Evolutionary conservation across 2,113 vertebrate species (phyloP).

Genomic region (Lathamus discolor): DNA sequence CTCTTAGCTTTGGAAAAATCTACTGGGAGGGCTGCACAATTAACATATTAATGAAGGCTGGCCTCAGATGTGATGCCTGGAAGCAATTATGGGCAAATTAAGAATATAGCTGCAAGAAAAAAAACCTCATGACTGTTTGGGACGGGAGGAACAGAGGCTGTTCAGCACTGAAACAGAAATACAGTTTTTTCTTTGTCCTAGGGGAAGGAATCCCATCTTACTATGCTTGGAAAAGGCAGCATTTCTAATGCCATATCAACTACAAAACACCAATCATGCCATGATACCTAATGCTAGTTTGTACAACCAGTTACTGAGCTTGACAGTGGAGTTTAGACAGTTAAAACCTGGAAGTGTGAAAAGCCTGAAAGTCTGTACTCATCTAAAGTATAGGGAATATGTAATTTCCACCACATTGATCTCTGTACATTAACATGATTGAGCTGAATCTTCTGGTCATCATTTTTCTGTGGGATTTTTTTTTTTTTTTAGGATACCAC

Average conservation of each 20-base stretch:
- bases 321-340: fast-evolving
- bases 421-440: not conserved
- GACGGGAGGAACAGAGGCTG: not conserved
- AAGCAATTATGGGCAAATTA: slow-evolving; percentile 58
- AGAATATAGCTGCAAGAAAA: slow-evolving; percentile 51
- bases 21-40: slow-evolving; percentile 54
- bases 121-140: not conserved
- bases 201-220: not conserved
- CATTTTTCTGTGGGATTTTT: not conserved
- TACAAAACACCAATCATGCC: not conserved
- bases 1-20: slow-evolving; percentile 24
- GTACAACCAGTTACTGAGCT: not conserved
- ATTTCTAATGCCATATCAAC: not conserved
- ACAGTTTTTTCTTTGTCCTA: not conserved
- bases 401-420: not conserved
- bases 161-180: not conserved
- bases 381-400: not conserved
- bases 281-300: not conserved
- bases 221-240: not conserved
- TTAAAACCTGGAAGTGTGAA: not conserved
- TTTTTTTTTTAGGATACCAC: not conserved
- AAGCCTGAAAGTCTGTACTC: not conserved
- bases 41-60: slow-evolving; percentile 68
- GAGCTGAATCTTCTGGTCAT: not conserved
- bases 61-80: slow-evolving; percentile 58